These are phyloP conservation scores for Spodoptera litura DNA, from an alignment of 1,140 invertebrate genomes.

Conservation along the genomic window DNA sequence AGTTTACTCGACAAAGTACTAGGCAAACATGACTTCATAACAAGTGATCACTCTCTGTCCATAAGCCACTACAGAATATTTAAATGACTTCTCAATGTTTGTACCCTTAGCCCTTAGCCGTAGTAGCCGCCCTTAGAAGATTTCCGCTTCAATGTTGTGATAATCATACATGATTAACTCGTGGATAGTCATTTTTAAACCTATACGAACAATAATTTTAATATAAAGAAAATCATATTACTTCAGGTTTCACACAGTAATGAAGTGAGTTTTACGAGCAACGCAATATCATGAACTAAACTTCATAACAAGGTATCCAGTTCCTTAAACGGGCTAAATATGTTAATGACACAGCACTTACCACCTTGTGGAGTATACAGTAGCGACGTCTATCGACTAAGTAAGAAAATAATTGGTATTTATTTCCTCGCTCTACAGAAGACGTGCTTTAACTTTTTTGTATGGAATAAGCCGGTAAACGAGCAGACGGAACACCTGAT, in stretches of 20 bases:
- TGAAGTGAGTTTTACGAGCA: conserved; percentile 22
- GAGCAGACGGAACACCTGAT: too few species aligned
- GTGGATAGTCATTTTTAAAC: too few species aligned
- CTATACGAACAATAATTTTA: too few species aligned
- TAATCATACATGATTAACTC: too few species aligned
- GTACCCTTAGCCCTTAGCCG: background rate
- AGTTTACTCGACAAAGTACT: conserved; percentile 27
- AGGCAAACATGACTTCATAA: conserved; percentile 40
- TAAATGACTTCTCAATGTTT: conserved; percentile 14
- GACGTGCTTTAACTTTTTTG: too few species aligned
- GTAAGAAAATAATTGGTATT: background rate
- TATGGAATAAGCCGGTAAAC: too few species aligned
- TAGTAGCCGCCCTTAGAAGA: too few species aligned
- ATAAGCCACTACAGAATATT: conserved; percentile 23
- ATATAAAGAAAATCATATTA: too few species aligned
- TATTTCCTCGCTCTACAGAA: too few species aligned
- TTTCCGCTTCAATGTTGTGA: too few species aligned
- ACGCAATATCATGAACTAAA: conserved; percentile 6
- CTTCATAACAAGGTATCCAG: conserved; percentile 28
- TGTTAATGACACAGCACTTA: background rate
- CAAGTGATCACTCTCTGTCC: conserved; percentile 13
- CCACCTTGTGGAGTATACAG: background rate
- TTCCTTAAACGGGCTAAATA: conserved; percentile 11
- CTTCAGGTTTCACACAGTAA: background rate
- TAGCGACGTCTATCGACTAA: background rate